A percentile compares a stretch with the other conserved stretches of the same genome.
These are phyloP conservation scores for Suricata suricatta DNA, from an alignment of 2,113 vertebrate species.

Conservation along the genomic window DNA sequence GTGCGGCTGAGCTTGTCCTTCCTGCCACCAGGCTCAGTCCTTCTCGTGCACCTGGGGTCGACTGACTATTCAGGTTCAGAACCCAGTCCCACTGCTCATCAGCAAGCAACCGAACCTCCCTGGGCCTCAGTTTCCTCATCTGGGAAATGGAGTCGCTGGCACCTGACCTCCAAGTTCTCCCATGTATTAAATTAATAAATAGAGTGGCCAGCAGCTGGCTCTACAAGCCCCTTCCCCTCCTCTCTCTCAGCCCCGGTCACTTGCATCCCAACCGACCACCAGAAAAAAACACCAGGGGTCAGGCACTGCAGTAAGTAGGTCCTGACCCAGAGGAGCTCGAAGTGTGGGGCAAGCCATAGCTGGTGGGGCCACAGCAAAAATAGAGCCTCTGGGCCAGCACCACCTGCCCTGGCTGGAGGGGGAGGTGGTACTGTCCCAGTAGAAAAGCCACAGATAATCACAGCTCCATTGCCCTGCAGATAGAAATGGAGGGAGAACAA, in stretches of 20 bases:
- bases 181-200: background rate
- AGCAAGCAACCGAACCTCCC: background rate
- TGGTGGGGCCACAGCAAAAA: no score
- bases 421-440: fast-evolving
- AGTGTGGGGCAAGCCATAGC: fast-evolving
- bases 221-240: no score
- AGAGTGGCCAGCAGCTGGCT: background rate
- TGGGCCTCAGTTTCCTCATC: background rate
- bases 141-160: background rate
- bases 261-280: background rate
- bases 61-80: no score
- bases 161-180: background rate
- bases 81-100: background rate
- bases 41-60: fast-evolving
- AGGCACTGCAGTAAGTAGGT: background rate
- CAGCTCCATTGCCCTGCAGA: constrained; percentile 44
- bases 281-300: background rate
- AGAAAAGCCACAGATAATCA: background rate
- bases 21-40: background rate
- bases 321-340: background rate
- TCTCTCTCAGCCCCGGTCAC: background rate
- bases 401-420: no score
- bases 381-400: background rate
- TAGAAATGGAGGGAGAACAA: background rate
- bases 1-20: fast-evolving